Base-by-base conservation (phyloP, 2,797 vertebrate genomes). In the Sciurus vulgaris region DNA sequence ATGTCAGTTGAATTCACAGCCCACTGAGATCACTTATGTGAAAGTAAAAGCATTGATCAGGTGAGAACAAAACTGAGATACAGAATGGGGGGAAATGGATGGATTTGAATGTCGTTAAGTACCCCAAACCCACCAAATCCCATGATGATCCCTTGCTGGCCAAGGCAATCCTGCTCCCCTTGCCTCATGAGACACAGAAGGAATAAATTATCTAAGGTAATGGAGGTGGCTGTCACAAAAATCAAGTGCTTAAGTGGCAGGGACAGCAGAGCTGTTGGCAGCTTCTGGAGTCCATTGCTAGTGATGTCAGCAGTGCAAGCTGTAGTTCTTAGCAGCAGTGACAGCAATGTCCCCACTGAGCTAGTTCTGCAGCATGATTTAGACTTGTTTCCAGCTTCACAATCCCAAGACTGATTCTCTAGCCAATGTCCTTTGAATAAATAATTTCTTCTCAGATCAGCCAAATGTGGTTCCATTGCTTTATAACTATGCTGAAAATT, bases 1-100 rank as follows among this genome's bases (percentile, higher is more conserved):
- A 95, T 89, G 89, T 97, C 95, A 97, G 91, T 82, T 96, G 86
- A 97, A 97, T 87, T 97, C 97, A 94, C n/a, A 95, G 91, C 86
- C 91, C 91, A 86, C 95, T 90, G 95, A 92, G 91, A 97, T 96
- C 93, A 97, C 70, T 94, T 94, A 93, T 18, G 44, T 74, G 86
- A 89, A 95, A 96, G 69, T 67, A 92, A 94, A 96, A 92, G 56
- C 85, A 95, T 4, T 93, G 93, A 97, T 97, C 91, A 83, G 47
- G 15, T 61, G 44, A 92, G 84, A 96, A 95, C 65, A 97, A 96
- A 97, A 93, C 81, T 70, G 24, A 96, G 76, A 85, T 94, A 69
- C 10, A 72, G 69, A 59, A 63, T 33, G 41, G n/a, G 77, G 69
- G 24, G 12, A 78, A 76, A 91, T 41, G 56, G 74, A 85, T 91